Percentiles rank a stretch among this genome's conserved stretches.
Evolutionary conservation across 1,140 invertebrate genomes (phyloP).

Genomic region (Drosophila lini): DNA sequence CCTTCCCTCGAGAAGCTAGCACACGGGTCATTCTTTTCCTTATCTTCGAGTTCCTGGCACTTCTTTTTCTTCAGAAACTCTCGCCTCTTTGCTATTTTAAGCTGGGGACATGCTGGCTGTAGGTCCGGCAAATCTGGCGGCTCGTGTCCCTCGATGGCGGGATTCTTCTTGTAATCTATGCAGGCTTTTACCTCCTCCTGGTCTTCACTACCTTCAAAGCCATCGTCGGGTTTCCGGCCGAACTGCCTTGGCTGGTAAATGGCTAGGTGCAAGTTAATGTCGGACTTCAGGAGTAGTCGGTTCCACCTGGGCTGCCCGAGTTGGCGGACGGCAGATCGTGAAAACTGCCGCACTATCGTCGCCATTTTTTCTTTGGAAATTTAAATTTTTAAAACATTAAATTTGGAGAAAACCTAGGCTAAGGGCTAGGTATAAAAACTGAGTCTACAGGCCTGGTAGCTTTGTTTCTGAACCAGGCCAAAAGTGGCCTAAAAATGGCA

Average conservation of each 20-base stretch:
- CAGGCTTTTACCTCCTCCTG: not conserved
- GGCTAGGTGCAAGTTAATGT: not conserved
- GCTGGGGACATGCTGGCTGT: not conserved
- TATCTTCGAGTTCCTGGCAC: not conserved
- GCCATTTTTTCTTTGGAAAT: not conserved
- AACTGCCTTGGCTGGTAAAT: not conserved
- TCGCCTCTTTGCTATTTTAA: not conserved
- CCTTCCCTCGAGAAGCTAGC: not conserved
- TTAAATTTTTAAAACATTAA: constrained; percentile 1
- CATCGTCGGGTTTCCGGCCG: too few species aligned
- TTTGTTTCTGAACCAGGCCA: not conserved
- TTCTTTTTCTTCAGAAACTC: not conserved
- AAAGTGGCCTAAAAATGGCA: not conserved
- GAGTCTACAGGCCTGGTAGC: not conserved
- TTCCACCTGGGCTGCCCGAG: constrained; percentile 14
- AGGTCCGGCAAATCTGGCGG: not conserved
- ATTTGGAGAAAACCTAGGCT: constrained; percentile 5
- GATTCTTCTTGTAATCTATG: constrained; percentile 12
- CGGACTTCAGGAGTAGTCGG: not conserved
- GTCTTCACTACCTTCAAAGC: too few species aligned
- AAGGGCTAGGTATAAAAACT: not conserved
- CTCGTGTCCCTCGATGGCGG: not conserved
- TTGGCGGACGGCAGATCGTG: not conserved
- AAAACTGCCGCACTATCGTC: not conserved
- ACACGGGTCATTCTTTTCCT: not conserved